These are phyloP conservation scores for Mycalesis mineus DNA, from an alignment of 2,888 invertebrate species.

Conservation along the genomic window DNA sequence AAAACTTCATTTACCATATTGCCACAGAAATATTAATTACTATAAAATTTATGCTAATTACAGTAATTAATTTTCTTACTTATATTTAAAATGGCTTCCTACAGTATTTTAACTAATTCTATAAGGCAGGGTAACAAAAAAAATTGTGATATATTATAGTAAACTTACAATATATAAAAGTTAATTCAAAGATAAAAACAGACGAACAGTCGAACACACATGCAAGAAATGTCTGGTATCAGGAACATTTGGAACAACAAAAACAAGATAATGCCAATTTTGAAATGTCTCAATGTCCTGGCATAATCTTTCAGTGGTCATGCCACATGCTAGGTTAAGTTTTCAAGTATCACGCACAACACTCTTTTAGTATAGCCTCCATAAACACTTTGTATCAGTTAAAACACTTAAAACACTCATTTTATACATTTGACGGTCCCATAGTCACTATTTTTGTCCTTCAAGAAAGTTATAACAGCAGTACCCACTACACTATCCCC, in stretches of 20 bases:
- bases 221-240: conserved; percentile 38
- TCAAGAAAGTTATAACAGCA: too few species aligned
- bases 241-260: conserved; percentile 31
- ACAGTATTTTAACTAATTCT: neutral
- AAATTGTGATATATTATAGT: neutral
- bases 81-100: neutral
- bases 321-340: conserved; percentile 55
- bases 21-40: neutral
- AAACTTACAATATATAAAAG: neutral
- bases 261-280: conserved; percentile 34
- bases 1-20: too few species aligned
- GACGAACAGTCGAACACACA: conserved; percentile 41
- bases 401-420: conserved; percentile 23
- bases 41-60: too few species aligned
- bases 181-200: conserved; percentile 36
- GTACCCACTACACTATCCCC: too few species aligned
- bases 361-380: conserved; percentile 31
- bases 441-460: neutral
- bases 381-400: conserved; percentile 18
- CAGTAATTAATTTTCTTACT: too few species aligned
- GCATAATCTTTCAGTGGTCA: conserved; percentile 37
- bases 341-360: conserved; percentile 34
- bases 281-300: conserved; percentile 20
- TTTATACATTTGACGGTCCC: conserved; percentile 23
- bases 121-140: neutral